Conservation (phyloP, 1,140 invertebrate genomes). For the Drosophila obscura region DNA sequence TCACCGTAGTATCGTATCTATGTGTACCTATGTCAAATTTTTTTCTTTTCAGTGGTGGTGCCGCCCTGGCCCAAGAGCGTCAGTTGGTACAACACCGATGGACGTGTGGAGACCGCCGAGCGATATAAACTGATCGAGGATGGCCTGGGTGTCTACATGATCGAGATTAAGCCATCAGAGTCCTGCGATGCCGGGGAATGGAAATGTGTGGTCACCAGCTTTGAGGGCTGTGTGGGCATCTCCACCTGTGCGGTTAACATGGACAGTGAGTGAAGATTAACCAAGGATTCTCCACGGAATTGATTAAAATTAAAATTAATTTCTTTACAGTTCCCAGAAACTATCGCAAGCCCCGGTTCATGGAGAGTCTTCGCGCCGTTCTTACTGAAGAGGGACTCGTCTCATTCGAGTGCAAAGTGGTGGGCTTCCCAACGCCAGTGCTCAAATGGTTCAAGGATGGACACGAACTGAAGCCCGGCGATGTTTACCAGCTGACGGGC, state of each 20-base stretch:
- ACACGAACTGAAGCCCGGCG: slow-evolving; percentile 94
- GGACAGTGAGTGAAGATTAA: slow-evolving; percentile 84
- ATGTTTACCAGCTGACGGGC: slow-evolving; percentile 95
- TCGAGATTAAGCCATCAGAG: slow-evolving; percentile 90
- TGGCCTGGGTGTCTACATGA: slow-evolving; percentile 90
- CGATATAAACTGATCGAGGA: slow-evolving; percentile 90
- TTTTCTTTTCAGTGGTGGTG: slow-evolving; percentile 86
- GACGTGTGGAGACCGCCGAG: slow-evolving; percentile 87
- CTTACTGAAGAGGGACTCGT: slow-evolving; percentile 95
- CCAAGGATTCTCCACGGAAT: neutral
- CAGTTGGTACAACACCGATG: slow-evolving; percentile 93
- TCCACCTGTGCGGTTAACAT: slow-evolving; percentile 89
- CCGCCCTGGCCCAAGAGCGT: slow-evolving; percentile 92
- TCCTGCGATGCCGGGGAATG: slow-evolving; percentile 93
- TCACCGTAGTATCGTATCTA: slow-evolving; percentile 1
- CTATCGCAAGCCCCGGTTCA: slow-evolving; percentile 93
- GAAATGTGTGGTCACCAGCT: slow-evolving; percentile 92
- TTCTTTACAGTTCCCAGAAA: slow-evolving; percentile 89
- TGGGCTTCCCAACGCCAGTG: slow-evolving; percentile 93
- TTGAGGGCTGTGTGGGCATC: slow-evolving; percentile 89
- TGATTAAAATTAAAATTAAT: too few relatives aligned
- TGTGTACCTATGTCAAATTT: slow-evolving; percentile 4
- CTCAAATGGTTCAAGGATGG: slow-evolving; percentile 96
- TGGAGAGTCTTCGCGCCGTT: slow-evolving; percentile 94
- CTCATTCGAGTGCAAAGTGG: slow-evolving; percentile 96